Base-by-base conservation (phyloP, 1,140 invertebrate genomes). In the Macrotrachela quadricornifera region DNA sequence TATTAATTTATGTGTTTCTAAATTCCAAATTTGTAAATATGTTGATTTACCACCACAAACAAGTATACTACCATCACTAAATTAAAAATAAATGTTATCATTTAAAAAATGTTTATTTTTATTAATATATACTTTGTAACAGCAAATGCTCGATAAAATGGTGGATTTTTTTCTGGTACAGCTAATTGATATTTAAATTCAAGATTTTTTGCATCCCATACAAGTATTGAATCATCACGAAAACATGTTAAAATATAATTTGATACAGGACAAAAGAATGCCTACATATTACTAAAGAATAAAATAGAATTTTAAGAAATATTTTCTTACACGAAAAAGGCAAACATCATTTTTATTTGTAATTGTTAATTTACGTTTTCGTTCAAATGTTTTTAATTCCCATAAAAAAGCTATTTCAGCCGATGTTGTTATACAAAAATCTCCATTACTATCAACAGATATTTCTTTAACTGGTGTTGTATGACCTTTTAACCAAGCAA, bases 181-280 rank as follows among this genome's bases (percentile, higher is more conserved):
- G 8, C 21, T 30, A 30, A 30, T 30, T 30, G 21, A 30, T 30
- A 30, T 57, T 64, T 67, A 55, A 65, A 67, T n/a, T 55, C 59
- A 18, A 71, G 57, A 6, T 63, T 62, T 30, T 68, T 63, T 1
- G 61, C 60, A 37, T 68, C 65, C 69, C 69, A 71, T 8, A 60
- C 66, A 60, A 69, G 68, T 49, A 71, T 64, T 14, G 67, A 64
- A 54, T 69, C 64, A 57, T 70, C 68, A 47, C 62, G 62, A 56
- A 70, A 71, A 49, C 65, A 66, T n/a, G 69, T 67, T 45, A 69
- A 60, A 18, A 71, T 70, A 10, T 61, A 63, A 46, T 68, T 66
- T 56, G 65, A 69, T 42, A 64, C 44, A 10, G 68, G 67, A 30
- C 21, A 30, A 30, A 30, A 30, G 21, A 30, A 30, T 4, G 21